Conservation (phyloP, 2,113 vertebrate species). For the Bujurquina vittata region DNA sequence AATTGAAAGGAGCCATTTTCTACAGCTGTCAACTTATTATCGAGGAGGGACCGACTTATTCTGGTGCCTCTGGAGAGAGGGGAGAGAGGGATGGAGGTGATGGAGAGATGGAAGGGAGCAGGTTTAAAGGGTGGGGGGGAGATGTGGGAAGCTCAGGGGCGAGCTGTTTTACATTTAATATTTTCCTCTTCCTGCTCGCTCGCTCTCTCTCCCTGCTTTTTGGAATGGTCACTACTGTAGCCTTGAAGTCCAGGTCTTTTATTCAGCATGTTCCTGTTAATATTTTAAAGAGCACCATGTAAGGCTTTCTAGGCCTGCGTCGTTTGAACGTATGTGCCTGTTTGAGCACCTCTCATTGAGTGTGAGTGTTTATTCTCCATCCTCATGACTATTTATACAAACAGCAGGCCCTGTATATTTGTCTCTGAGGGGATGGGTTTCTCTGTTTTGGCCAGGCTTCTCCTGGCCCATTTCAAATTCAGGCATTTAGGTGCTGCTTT, state of each 20-base stretch:
- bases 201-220: constrained; percentile 42
- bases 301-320: constrained; percentile 18
- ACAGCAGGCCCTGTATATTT: constrained; percentile 13
- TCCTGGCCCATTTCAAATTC: background rate
- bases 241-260: constrained; percentile 57
- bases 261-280: constrained; percentile 47
- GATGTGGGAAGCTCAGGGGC: constrained; percentile 51
- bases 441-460: constrained; percentile 1
- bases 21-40: constrained; percentile 84
- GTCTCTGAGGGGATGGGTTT: background rate
- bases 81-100: constrained; percentile 45
- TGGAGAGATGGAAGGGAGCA: constrained; percentile 42
- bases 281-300: constrained; percentile 45
- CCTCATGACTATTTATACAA: constrained; percentile 39
- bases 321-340: background rate
- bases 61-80: constrained; percentile 54
- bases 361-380: constrained; percentile 26
- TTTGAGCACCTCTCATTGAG: constrained; percentile 15
- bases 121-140: constrained; percentile 50
- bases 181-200: constrained; percentile 38
- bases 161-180: constrained; percentile 75
- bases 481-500: constrained; percentile 5
- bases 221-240: constrained; percentile 35
- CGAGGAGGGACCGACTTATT: constrained; percentile 66
- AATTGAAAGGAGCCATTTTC: constrained; percentile 84